Evolutionary conservation across 2,113 vertebrate species (phyloP).

Genomic region (Strix aluco): DNA sequence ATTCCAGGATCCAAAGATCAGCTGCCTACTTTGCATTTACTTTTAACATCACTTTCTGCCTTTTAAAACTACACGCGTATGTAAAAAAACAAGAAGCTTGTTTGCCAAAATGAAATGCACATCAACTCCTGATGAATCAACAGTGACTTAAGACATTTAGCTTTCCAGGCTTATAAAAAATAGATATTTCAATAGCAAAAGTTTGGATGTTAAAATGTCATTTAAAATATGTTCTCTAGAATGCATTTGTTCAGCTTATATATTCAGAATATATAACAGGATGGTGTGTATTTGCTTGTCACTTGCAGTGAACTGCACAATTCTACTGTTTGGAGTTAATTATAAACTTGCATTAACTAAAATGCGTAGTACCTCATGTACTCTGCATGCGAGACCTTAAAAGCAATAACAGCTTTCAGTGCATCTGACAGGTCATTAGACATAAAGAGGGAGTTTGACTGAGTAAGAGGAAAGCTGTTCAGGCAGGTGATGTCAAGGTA

Average conservation of each 20-base stretch:
- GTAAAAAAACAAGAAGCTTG: not conserved
- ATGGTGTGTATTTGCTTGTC: not conserved
- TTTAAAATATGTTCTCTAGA: not conserved
- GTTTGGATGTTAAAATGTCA: not conserved
- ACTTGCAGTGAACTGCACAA: not conserved
- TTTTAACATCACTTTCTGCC: not conserved
- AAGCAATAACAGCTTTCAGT: not conserved
- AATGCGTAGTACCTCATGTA: not conserved
- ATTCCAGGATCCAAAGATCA: not conserved
- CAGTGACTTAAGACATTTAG: not conserved
- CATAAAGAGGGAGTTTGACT: not conserved
- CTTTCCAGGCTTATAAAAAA: not conserved
- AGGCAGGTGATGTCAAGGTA: not conserved
- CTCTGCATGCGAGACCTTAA: not conserved
- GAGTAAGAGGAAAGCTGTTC: not conserved
- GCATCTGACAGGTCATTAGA: not conserved
- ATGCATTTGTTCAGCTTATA: not conserved
- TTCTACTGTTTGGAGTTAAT: not conserved
- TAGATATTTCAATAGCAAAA: not conserved
- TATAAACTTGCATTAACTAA: not conserved
- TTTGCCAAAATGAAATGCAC: not conserved
- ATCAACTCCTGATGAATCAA: not conserved
- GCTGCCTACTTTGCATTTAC: not conserved
- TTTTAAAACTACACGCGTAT: not conserved
- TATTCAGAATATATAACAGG: not conserved